Evolutionary conservation across 2,888 invertebrate genomes (phyloP).

Genomic region (Tipula helvola): DNA sequence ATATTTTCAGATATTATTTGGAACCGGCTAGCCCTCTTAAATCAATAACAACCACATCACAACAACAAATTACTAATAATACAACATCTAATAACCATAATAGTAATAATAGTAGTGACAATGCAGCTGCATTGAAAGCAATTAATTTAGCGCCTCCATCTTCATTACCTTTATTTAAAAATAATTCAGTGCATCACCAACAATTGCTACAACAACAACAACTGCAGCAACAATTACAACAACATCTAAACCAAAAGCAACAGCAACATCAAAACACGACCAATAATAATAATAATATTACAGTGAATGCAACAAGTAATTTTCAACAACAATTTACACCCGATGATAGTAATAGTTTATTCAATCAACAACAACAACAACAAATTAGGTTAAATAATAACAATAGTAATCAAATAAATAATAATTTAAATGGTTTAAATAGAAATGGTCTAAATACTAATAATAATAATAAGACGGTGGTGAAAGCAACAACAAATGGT

Average conservation of each 20-base stretch:
- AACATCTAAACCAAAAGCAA: conserved; percentile 10
- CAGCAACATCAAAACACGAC: conserved; percentile 16
- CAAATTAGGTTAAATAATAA: conserved; percentile 12
- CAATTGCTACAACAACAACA: conserved; percentile 27
- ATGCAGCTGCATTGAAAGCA: conserved; percentile 24
- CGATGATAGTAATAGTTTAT: conserved; percentile 15
- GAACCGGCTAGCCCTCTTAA: conserved; percentile 37
- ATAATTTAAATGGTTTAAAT: conserved; percentile 5
- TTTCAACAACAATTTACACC: conserved; percentile 12
- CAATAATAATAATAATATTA: neutral
- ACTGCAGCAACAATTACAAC: conserved; percentile 16
- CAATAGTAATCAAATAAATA: conserved; percentile 7
- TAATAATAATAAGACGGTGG: neutral
- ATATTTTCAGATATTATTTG: conserved; percentile 25
- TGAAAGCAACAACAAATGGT: neutral
- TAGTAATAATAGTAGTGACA: conserved; percentile 11
- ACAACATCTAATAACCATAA: neutral
- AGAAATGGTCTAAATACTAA: neutral
- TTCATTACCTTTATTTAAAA: conserved; percentile 24
- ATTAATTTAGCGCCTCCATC: conserved; percentile 33
- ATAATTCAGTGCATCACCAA: conserved; percentile 8
- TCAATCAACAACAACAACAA: conserved; percentile 10
- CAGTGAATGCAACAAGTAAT: conserved; percentile 10
- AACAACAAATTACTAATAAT: conserved; percentile 15
- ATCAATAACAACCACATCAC: conserved; percentile 31